Base-by-base conservation (phyloP, 2,797 vertebrate genomes). In the Pelochelys cantorii region DNA sequence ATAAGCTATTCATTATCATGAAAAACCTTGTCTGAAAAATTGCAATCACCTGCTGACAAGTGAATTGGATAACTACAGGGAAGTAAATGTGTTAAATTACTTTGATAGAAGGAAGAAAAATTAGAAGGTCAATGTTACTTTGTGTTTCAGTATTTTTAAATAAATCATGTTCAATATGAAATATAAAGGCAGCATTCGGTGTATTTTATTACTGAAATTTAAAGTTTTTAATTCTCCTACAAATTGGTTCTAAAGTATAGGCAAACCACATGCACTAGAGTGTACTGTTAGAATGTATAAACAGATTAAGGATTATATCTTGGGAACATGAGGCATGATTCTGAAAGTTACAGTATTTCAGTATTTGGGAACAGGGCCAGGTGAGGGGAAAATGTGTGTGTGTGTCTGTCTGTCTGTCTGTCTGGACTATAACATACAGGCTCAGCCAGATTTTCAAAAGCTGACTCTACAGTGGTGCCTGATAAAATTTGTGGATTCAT, bases 41-140 rank as follows among this genome's bases (percentile, higher is more conserved):
- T 93, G 60, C 90, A 95, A 92, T 94, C 93, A 95, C 96, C 95
- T 97, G 95, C 96, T 93, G 94, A 93, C 94, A 95, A 96, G 96
- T 96, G 96, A 97, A 97, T 97, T 97, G 95, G 95, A 96, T 96
- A 94, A 90, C 92, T 84, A 80, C 93, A 94, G 94, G 95, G 94
- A 96, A 92, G 0, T 2, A 94, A 85, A 94, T 91, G 95, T 97
- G 96, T 95, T 96, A 94, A 96, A 95, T 97, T 95, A 88, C 90
- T 94, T 92, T 91, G 93, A 89, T 94, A 90, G 84, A 85, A 94
- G 60, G 84, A 94, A 94, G 83, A 93, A 94, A 95, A 96, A 91
- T 95, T 95, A 83, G 81, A 94, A 94, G 94, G 81, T 89, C 94
- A 95, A 92, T 88, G 34, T 94, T 95, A 95, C 94, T 75, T 75